These are phyloP conservation scores for Steinernema scapterisci DNA, from an alignment of 2,888 invertebrate species.

Conservation along the genomic window DNA sequence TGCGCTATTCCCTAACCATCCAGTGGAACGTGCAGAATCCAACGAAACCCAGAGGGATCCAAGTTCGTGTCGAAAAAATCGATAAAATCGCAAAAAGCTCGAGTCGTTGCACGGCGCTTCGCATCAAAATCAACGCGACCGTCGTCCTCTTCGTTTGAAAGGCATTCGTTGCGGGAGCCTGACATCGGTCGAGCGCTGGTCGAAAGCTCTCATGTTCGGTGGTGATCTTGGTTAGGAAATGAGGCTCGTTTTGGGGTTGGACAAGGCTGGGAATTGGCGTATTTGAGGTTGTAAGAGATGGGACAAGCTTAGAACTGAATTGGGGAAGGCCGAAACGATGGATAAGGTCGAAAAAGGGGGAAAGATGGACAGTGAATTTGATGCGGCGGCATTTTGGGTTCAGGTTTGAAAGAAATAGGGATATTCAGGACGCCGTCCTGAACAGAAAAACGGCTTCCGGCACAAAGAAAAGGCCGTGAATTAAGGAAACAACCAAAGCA, in stretches of 20 bases:
- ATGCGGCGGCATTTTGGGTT: too few relatives aligned
- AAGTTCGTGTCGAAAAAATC: not conserved
- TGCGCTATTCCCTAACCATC: not conserved
- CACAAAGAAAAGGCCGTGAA: too few relatives aligned
- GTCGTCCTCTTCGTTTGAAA: not conserved
- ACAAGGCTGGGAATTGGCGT: not conserved
- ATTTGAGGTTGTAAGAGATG: too few relatives aligned
- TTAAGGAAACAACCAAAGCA: too few relatives aligned
- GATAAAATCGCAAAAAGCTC: slow-evolving; percentile 7
- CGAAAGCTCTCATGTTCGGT: not conserved
- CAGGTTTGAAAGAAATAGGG: too few relatives aligned
- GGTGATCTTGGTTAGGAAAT: not conserved
- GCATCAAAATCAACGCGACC: not conserved
- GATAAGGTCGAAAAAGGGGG: too few relatives aligned
- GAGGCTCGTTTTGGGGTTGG: not conserved
- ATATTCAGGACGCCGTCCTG: too few relatives aligned
- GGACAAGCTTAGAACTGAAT: too few relatives aligned
- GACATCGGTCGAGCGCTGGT: not conserved
- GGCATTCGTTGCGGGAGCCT: slow-evolving; percentile 11
- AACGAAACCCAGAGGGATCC: not conserved
- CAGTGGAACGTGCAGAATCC: not conserved
- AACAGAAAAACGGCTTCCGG: too few relatives aligned
- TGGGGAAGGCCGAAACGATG: too few relatives aligned
- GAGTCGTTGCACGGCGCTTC: not conserved
- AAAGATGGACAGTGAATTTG: too few relatives aligned